Conservation (phyloP, 1,140 invertebrate genomes). For the Delia radicum region DNA sequence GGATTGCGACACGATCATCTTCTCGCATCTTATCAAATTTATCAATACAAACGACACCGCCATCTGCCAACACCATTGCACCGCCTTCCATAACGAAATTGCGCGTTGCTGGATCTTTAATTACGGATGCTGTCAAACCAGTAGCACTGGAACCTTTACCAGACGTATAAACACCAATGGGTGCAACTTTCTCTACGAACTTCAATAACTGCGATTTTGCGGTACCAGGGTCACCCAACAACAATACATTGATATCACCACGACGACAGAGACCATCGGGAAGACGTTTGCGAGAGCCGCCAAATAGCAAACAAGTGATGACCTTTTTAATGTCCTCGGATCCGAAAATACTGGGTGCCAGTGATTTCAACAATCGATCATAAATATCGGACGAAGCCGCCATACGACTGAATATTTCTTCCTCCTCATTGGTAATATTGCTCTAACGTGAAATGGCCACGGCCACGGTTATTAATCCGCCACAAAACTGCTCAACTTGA, state of each 20-base stretch:
- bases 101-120: conserved; percentile 85
- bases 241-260: conserved; percentile 95
- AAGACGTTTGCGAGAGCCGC: conserved; percentile 84
- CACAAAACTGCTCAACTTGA: too few species aligned
- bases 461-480: too few species aligned
- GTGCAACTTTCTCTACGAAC: conserved; percentile 95
- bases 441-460: conserved; percentile 59
- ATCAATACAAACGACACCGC: conserved; percentile 98
- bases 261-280: conserved; percentile 93
- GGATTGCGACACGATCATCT: conserved; percentile 98
- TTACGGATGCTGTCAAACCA: conserved; percentile 97
- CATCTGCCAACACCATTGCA: conserved; percentile 99
- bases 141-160: conserved; percentile 99
- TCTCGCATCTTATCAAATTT: conserved; percentile 99
- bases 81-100: conserved; percentile 99
- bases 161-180: conserved; percentile 96
- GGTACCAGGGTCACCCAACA: conserved; percentile 98
- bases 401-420: conserved; percentile 86
- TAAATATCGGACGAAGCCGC: conserved; percentile 85
- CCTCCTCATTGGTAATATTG: conserved; percentile 78
- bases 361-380: conserved; percentile 84
- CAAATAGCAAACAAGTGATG: conserved; percentile 93
- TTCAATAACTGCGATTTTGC: conserved; percentile 98
- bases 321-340: conserved; percentile 96
- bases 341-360: conserved; percentile 98